phyloP scores from a whole-genome alignment of 2,797 vertebrate genomes.

The Sebastolobus altivelis region DNA sequence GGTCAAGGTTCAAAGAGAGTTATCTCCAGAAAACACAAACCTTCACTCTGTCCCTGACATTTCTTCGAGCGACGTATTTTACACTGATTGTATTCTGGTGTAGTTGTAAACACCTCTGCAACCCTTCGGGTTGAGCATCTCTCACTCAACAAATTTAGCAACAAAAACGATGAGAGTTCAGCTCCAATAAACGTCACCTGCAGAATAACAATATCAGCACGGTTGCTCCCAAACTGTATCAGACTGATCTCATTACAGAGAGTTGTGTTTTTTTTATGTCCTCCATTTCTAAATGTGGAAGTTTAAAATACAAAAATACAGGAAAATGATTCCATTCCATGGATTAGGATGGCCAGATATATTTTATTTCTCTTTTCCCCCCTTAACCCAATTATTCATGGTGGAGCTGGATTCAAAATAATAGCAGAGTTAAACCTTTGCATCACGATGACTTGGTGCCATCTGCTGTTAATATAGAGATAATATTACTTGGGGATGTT shows the following conservation, averaged over 20 bases:
- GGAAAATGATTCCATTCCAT: not conserved
- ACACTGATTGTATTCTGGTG: slow-evolving; percentile 27
- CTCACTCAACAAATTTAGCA: slow-evolving; percentile 8
- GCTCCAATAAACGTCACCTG: slow-evolving; percentile 46
- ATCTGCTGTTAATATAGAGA: slow-evolving; percentile 86
- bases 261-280: not conserved
- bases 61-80: slow-evolving; percentile 54
- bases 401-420: slow-evolving; percentile 40
- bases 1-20: slow-evolving; percentile 65
- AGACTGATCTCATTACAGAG: slow-evolving; percentile 13
- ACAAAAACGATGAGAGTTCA: slow-evolving; percentile 37
- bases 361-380: not conserved
- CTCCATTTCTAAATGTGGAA: slow-evolving; percentile 18
- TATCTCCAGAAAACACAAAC: slow-evolving; percentile 57
- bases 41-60: slow-evolving; percentile 61
- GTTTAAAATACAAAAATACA: slow-evolving; percentile 25
- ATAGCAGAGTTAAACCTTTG: slow-evolving; percentile 53
- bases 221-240: slow-evolving; percentile 17
- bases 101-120: slow-evolving; percentile 40
- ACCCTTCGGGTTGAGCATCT: slow-evolving; percentile 19
- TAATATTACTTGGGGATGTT: slow-evolving; percentile 43
- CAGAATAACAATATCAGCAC: slow-evolving; percentile 38
- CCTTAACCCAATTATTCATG: slow-evolving; percentile 53
- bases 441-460: slow-evolving; percentile 85
- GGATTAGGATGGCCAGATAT: slow-evolving; percentile 15